Evolutionary conservation across 2,888 invertebrate species (phyloP), one percentile per base, ranked within the genome.

Genomic region (Cinara cedri): DNA sequence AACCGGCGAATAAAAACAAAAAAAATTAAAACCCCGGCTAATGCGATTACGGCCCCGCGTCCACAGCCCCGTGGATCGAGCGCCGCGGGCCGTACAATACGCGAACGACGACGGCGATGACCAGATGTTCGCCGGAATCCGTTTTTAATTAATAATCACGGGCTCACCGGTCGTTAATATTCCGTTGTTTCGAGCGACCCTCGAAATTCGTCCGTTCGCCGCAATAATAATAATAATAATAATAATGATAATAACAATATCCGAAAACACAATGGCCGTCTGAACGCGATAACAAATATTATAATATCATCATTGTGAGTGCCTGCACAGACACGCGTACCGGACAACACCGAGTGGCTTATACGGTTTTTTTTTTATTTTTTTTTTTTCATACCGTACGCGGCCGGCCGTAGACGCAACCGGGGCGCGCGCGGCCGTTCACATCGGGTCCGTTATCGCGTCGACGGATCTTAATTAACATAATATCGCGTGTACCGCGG

Each of bases 71-170:
- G 71, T 16, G n/a, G n/a, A n/a, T n/a, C n/a, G n/a, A n/a, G n/a
- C n/a, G n/a, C n/a, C n/a, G n/a, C n/a, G n/a, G n/a, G n/a, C n/a
- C n/a, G n/a, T n/a, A n/a, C n/a, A n/a, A n/a, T n/a, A n/a, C n/a
- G n/a, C n/a, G n/a, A n/a, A n/a, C 71, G 71, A 16, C 55, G 54
- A 34, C 70, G n/a, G 16, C 46, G 21, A 21, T 71, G 71, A 55
- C 71, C 71, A 71, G 71, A 71, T 71, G 71, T 71, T 42, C 13
- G 54, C 11, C 42, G 71, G 71, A 71, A 71, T 71, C 71, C 42
- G 55, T 16, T 71, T 70, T 70, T 70, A 70, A 68, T 54, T 26
- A 70, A 26, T 51, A 51, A 26, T 4, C 11, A 24, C 1, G 11
- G n/a, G 1, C 1, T 14, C 1, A 11, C 19, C 19, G 13, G 8